Evolutionary conservation across 2,797 vertebrate species (phyloP).

Genomic region (Anguilla pacifica): DNA sequence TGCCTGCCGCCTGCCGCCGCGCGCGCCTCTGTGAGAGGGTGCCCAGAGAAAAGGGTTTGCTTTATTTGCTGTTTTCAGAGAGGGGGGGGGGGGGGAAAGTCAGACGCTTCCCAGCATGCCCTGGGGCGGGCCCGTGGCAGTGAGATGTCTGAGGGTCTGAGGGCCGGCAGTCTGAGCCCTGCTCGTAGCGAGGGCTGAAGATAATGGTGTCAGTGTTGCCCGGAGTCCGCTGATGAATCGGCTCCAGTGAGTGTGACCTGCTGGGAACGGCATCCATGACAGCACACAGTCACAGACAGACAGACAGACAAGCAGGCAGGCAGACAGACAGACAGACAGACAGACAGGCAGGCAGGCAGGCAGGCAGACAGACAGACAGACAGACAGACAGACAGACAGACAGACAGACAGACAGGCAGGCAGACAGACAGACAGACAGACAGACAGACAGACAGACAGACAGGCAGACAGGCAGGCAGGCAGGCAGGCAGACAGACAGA

Average conservation of each 20-base stretch:
- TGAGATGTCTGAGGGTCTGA: not conserved
- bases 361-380: not conserved
- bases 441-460: too few relatives aligned
- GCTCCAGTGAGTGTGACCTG: constrained; percentile 41
- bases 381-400: not conserved
- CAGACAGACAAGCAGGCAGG: not conserved
- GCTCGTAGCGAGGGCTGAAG: constrained; percentile 34
- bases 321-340: too few relatives aligned
- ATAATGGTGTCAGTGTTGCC: constrained; percentile 56
- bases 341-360: too few relatives aligned
- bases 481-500: not conserved
- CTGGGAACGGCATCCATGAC: not conserved
- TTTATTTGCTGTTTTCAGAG: too few relatives aligned
- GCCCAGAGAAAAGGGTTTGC: not conserved
- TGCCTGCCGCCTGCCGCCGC: not conserved
- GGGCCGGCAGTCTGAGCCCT: not conserved
- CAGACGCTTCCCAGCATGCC: not conserved
- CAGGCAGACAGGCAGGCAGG: too few relatives aligned
- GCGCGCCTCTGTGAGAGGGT: not conserved
- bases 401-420: too few relatives aligned
- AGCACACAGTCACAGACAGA: not conserved
- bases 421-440: too few relatives aligned
- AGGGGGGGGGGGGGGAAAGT: too few relatives aligned
- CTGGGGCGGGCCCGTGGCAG: not conserved
- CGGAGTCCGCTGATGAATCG: constrained; percentile 44